Base-by-base conservation (phyloP, 2,888 invertebrate species). In the Meghimatium bilineatum region DNA sequence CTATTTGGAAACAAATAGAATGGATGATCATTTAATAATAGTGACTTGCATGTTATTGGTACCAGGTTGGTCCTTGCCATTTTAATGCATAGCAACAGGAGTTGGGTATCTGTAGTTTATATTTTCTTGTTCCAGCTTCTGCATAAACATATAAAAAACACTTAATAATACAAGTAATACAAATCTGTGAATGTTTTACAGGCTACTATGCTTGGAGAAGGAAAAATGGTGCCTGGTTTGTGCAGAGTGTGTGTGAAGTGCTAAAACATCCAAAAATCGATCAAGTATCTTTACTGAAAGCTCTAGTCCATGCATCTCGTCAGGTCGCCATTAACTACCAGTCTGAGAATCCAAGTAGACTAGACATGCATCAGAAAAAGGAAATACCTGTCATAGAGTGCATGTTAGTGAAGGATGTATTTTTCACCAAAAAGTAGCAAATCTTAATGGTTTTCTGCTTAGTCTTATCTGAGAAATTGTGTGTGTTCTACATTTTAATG, bases 181-280 rank as follows among this genome's bases (percentile, higher is more conserved):
- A n/a, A n/a, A n/a, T n/a, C n/a, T n/a, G n/a, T 44, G 44, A 44
- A 44, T 44, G 5, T 2, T n/a, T n/a, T 3, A 63, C 85, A 90
- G 90, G 89, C 36, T 79, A 87, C 72, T 90, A 86, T 86, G 90
- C 90, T 23, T 90, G 89, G 84, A 87, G 90, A 60, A 87, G 89
- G 56, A 86, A 87, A 60, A 87, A 86, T 72, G 90, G 89, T 26
- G 87, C 89, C n/a, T 90, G 90, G 90, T 88, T 90, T 83, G 83
- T 89, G 5, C 87, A 85, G 75, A 87, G 85, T 44, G 83, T 90
- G 34, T 86, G 87, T 85, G 77, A 83, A 17, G 83, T 89, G 3
- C 79, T 90, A 36, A 83, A 71, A 10, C 80, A 79, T 10, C 75
- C 56, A 1, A 52, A 72, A 26, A 83, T 82, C 20, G 82, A 34